phyloP scores from a whole-genome alignment of 1,140 invertebrate genomes.

The Aporrectodea caliginosa region DNA sequence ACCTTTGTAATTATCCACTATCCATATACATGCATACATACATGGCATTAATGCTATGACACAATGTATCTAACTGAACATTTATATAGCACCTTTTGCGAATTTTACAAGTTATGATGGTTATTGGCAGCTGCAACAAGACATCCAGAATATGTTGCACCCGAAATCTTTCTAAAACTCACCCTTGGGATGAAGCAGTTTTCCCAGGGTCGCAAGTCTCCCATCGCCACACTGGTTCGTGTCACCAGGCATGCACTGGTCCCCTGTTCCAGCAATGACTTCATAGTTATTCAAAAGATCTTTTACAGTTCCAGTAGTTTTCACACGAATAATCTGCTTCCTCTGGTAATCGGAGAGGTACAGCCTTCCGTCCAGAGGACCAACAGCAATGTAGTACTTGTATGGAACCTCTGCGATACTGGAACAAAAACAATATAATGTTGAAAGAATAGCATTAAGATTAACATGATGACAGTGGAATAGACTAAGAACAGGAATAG shows the following conservation, averaged over 20 bases:
- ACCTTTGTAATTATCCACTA: too few species aligned
- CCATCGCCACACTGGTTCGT: constrained; percentile 93
- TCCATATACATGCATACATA: too few species aligned
- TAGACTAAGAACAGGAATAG: too few species aligned
- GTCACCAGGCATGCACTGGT: constrained; percentile 86
- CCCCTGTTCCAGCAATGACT: constrained; percentile 88
- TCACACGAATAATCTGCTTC: constrained; percentile 84
- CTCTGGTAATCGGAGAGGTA: constrained; percentile 93
- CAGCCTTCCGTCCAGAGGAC: constrained; percentile 82
- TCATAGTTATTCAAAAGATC: constrained; percentile 89
- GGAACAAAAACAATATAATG: constrained; percentile 48
- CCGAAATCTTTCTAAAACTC: too few species aligned
- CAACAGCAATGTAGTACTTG: constrained; percentile 90
- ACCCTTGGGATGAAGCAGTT: constrained; percentile 93
- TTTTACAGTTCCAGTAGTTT: constrained; percentile 65
- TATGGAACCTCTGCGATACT: constrained; percentile 88
- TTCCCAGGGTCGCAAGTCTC: constrained; percentile 81
- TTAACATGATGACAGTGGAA: too few species aligned
- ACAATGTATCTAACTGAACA: too few species aligned
- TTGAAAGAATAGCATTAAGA: too few species aligned
- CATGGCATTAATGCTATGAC: too few species aligned
- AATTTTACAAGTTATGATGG: too few species aligned
- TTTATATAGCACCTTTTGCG: too few species aligned
- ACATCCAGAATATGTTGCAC: too few species aligned
- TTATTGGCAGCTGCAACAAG: too few species aligned